A percentile compares a stretch with the other conserved stretches of the same genome.
phyloP scores from a whole-genome alignment of 1,140 invertebrate genomes.

The Rhagoletis pomonella region DNA sequence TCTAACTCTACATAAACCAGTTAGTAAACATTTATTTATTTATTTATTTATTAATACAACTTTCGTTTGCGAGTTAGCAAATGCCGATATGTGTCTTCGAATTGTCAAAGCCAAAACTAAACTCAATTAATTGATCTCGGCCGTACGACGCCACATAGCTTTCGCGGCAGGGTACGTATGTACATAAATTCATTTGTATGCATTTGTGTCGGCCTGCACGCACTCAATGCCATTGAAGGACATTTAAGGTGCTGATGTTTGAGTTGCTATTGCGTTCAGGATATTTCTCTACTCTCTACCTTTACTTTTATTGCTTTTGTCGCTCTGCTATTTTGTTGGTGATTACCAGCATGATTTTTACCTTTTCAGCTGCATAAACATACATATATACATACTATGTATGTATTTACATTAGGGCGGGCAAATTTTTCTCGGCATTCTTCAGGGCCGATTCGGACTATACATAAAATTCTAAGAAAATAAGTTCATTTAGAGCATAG shows the following conservation, averaged over 20 bases:
- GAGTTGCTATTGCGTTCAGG: background rate
- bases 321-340: background rate
- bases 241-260: background rate
- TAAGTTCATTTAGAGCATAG: too few species aligned
- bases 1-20: too few species aligned
- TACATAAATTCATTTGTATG: background rate
- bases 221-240: constrained; percentile 12
- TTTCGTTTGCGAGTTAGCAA: too few species aligned
- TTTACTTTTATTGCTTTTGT: background rate
- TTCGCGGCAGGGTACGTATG: background rate
- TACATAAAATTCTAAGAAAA: too few species aligned
- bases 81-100: too few species aligned
- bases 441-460: background rate
- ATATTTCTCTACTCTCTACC: background rate
- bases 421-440: background rate
- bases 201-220: background rate
- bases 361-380: background rate
- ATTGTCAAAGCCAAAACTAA: too few species aligned
- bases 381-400: background rate
- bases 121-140: too few species aligned
- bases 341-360: background rate
- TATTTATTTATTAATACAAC: too few species aligned
- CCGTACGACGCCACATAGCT: too few species aligned
- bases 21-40: too few species aligned
- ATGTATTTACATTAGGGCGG: background rate